Evolutionary conservation across 1,140 invertebrate genomes (phyloP).

Genomic region (Calliphora vicina): DNA sequence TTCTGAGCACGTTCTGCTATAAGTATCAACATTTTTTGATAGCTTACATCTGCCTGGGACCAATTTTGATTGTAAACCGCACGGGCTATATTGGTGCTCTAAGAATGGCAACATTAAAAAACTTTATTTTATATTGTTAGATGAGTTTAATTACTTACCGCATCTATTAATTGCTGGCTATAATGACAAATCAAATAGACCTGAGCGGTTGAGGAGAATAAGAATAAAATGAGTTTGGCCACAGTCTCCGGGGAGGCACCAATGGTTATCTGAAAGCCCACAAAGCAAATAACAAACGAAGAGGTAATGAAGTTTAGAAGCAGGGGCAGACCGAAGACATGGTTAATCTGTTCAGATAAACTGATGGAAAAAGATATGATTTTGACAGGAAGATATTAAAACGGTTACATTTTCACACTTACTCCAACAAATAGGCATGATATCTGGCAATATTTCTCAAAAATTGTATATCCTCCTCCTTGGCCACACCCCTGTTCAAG

Average conservation of each 20-base stretch:
- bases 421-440: slow-evolving; percentile 49
- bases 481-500: not conserved
- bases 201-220: slow-evolving; percentile 47
- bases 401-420: not conserved
- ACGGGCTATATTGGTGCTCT: slow-evolving; percentile 42
- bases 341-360: slow-evolving; percentile 40
- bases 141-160: slow-evolving; percentile 43
- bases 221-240: slow-evolving; percentile 48
- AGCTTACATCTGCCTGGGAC: slow-evolving; percentile 40
- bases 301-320: slow-evolving; percentile 53
- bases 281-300: slow-evolving; percentile 56
- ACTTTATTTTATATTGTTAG: too few relatives aligned
- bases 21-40: slow-evolving; percentile 47
- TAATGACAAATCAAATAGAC: slow-evolving; percentile 54
- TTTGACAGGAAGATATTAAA: not conserved
- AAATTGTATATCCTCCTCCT: slow-evolving; percentile 42
- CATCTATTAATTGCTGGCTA: slow-evolving; percentile 50
- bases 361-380: slow-evolving; percentile 12
- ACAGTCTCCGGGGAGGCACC: slow-evolving; percentile 46
- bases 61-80: slow-evolving; percentile 50
- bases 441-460: slow-evolving; percentile 44
- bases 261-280: slow-evolving; percentile 55
- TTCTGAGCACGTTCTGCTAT: slow-evolving; percentile 44
- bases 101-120: too few relatives aligned
- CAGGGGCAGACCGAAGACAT: slow-evolving; percentile 50